Conservation (phyloP, 1,140 invertebrate genomes). For the Drepana arcuata region DNA sequence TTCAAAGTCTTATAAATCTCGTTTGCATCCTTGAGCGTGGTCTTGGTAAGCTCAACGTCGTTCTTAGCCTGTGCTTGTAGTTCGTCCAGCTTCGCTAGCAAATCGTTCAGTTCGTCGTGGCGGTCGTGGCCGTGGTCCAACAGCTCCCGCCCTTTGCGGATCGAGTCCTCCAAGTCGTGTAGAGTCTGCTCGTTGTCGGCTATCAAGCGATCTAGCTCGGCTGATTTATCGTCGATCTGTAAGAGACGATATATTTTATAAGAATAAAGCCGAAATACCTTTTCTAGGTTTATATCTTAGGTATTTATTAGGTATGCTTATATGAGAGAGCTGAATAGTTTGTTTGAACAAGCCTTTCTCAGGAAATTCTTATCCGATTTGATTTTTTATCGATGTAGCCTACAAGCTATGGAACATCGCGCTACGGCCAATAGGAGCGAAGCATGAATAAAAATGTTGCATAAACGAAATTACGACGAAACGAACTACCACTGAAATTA, state of each 20-base stretch:
- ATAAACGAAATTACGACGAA: too few relatives aligned
- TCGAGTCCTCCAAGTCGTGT: slow-evolving; percentile 31
- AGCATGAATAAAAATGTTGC: too few relatives aligned
- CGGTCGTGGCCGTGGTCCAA: slow-evolving; percentile 78
- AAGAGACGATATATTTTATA: neutral
- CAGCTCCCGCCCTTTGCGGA: slow-evolving; percentile 61
- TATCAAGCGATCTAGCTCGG: slow-evolving; percentile 53
- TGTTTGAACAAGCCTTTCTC: too few relatives aligned
- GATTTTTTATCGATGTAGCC: too few relatives aligned
- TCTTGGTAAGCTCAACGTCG: slow-evolving; percentile 87
- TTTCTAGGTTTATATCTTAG: too few relatives aligned
- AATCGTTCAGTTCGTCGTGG: slow-evolving; percentile 73
- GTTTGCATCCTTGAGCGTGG: slow-evolving; percentile 89
- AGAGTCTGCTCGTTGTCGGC: slow-evolving; percentile 52
- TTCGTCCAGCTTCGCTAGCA: slow-evolving; percentile 76
- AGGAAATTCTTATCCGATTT: too few relatives aligned
- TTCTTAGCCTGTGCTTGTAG: slow-evolving; percentile 83
- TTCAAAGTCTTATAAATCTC: slow-evolving; percentile 87
- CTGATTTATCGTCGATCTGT: slow-evolving; percentile 51
- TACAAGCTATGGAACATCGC: too few relatives aligned
- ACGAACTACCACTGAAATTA: too few relatives aligned
- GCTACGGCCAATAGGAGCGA: too few relatives aligned
- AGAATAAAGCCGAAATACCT: too few relatives aligned
- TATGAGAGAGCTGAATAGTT: too few relatives aligned
- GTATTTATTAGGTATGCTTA: too few relatives aligned